A percentile compares a stretch with the other conserved stretches of the same genome.
These are phyloP conservation scores for Pegoplata infirma DNA, from an alignment of 2,888 invertebrate species.

Conservation along the genomic window DNA sequence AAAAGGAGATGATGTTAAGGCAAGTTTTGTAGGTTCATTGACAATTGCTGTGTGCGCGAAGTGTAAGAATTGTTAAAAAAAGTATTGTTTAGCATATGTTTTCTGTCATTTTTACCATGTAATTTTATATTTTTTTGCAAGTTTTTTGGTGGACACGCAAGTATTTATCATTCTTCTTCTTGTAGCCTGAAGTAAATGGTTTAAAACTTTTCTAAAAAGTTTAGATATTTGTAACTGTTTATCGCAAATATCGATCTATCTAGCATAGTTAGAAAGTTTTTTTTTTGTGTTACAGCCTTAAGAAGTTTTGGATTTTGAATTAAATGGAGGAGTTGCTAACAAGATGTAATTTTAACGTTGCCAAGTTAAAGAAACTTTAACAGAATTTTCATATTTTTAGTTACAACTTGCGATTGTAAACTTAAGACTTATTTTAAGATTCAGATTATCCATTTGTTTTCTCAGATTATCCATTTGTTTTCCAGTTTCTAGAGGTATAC, in stretches of 20 bases:
- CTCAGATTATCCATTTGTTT: no score
- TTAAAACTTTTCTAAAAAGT: background rate
- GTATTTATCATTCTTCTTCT: background rate
- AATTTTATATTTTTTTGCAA: conserved; percentile 13
- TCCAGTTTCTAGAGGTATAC: no score
- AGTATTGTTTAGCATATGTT: conserved; percentile 61
- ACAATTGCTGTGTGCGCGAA: conserved; percentile 45
- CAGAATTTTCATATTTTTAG: no score
- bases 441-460: no score
- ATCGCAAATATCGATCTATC: background rate
- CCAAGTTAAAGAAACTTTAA: no score
- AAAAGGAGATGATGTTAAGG: conserved; percentile 12
- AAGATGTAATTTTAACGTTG: no score
- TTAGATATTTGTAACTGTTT: background rate
- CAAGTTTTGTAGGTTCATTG: conserved; percentile 47
- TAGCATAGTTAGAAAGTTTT: background rate
- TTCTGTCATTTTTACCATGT: conserved; percentile 62
- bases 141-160: conserved; percentile 37
- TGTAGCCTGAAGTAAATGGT: background rate
- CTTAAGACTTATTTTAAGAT: no score
- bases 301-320: no score
- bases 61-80: conserved; percentile 58
- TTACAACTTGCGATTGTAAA: no score
- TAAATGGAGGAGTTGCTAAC: no score
- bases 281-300: no score